Conservation (phyloP, 2,113 vertebrate species). For the Felis chaus region DNA sequence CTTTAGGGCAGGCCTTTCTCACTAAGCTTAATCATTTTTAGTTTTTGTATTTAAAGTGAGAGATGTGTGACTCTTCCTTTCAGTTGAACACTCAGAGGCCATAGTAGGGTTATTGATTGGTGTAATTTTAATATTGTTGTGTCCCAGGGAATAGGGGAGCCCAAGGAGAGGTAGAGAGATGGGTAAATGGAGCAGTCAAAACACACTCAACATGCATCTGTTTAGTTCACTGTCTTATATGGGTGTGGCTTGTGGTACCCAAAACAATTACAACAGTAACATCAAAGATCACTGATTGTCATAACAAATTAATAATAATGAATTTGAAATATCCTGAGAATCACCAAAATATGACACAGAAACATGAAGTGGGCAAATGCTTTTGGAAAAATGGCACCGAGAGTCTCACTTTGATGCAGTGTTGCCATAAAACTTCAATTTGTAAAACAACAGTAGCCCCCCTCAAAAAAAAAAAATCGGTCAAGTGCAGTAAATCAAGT, state of each 20-base stretch:
- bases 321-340: neutral
- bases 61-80: neutral
- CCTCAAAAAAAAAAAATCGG: no score
- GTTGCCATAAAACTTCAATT: no score
- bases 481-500: no score
- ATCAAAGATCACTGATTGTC: neutral
- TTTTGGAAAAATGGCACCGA: no score
- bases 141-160: neutral
- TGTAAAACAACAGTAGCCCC: no score
- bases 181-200: neutral
- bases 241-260: neutral
- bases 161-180: neutral
- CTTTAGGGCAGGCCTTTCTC: neutral
- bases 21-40: neutral
- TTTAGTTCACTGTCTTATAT: neutral
- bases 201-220: neutral
- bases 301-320: neutral
- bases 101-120: neutral
- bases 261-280: neutral
- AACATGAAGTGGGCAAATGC: neutral
- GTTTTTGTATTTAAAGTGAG: neutral
- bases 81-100: neutral
- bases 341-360: neutral
- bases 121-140: neutral
- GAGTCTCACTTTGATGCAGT: no score